Evolutionary conservation across 1,140 invertebrate genomes (phyloP), one percentile per base, ranked within the genome.

Genomic region (Popillia japonica): DNA sequence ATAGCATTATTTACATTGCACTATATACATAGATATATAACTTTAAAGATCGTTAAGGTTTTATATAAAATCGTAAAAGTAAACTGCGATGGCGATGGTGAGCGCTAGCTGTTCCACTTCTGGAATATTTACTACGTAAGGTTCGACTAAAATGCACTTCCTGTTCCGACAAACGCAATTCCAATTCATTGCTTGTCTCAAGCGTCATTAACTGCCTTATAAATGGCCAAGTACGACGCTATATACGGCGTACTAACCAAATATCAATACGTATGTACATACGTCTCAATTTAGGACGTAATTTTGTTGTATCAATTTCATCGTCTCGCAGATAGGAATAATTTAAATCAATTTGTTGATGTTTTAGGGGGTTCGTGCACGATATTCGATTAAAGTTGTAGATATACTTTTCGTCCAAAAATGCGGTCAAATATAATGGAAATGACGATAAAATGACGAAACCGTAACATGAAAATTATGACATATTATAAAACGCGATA

Each of bases 131-230:
- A 48, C 44, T 48, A 48, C 44, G 6, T n/a, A n/a, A 10, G 44
- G 10, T 48, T n/a, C 44, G 44, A 48, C 44, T 48, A 48, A 48
- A 48, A 48, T 48, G 44, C 44, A 14, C 44, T 3, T 48, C 44
- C 44, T 48, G 44, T 48, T n/a, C 44, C 11, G 44, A n/a, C 44
- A 3, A 48, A 48, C 44, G 44, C 44, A 48, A 48, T 48, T 48
- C 17, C 44, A 48, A 48, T 48, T 48, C 44, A 48, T 48, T 48
- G 44, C 44, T 48, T 48, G 44, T 48, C 44, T 48, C 44, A 48
- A 48, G 44, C 44, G 44, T 48, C 44, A 48, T 48, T 48, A 48
- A 48, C 44, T 48, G 44, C 17, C 44, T 48, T 48, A 48, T 48
- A 48, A 48, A 48, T 48, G 44, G 44, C 44, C 44, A n/a, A 48